Base-by-base conservation (phyloP, 2,888 invertebrate species). In the Arctia plantaginis region DNA sequence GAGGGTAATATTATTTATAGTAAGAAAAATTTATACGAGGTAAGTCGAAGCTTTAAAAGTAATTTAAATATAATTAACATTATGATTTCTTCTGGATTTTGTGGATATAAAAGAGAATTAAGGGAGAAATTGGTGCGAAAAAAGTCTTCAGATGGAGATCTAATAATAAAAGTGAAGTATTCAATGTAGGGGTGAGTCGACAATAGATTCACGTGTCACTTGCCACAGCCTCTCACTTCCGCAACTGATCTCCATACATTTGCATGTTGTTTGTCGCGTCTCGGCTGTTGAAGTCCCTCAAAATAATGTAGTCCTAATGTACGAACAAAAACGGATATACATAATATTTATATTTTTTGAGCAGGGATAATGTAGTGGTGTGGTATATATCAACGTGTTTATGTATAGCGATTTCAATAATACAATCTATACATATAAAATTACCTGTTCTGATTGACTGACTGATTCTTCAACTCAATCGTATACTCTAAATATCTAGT, bases 201-300 rank as follows among this genome's bases (percentile, higher is more conserved):
- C 78, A 69, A 77, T 75, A 77, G 75, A 82, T 83, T 79, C 74
- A 71, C 75, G 76, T 83, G 82, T 84, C 80, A 80, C 82, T 83
- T 79, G 72, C 75, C 75, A 44, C 71, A 73, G 70, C 82, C 82
- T 82, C 82, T 81, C 78, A 73, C 39, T 74, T 78, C 74, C 76
- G 51, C 71, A 66, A 74, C 84, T 84, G 75, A 83, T 83, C 80
- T 82, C 79, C 84, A 84, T 83, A 83, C 27, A 83, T 84, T 84
- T 83, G 83, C 83, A 83, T 83, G 74, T 78, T 83, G 77, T 84
- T 82, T 84, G 84, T 82, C 78, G 78, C 77, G 35, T 68, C 74
- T 78, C 62, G 69, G 77, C 51, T 69, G 73, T 74, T 76, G 67
- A 72, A 74, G 55, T 51, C 27, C 20, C 39, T 35, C 66, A 55